A percentile compares a stretch with the other conserved stretches of the same genome.
Conservation (phyloP, 2,113 vertebrate species). For the Poeciliopsis prolifica region DNA sequence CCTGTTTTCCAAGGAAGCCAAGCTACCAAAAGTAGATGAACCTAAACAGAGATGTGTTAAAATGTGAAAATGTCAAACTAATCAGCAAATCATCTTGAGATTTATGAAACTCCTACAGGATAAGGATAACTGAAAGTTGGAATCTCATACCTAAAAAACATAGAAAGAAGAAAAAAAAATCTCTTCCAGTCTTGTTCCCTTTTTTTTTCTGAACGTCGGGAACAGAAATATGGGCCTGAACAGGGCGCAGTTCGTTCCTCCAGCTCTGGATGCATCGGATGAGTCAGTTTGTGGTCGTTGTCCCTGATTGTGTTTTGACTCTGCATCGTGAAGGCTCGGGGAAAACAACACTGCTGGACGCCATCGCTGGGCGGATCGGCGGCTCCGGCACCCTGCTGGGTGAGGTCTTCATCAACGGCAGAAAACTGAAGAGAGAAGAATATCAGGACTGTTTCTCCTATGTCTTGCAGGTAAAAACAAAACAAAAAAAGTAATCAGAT, state of each 20-base stretch:
- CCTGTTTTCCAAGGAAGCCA: not conserved
- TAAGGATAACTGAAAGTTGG: not conserved
- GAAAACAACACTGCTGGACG: constrained; percentile 93
- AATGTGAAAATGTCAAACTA: not conserved
- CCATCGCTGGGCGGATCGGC: constrained; percentile 88
- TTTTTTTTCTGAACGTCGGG: too few species aligned
- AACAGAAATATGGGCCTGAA: not conserved
- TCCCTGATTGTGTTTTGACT: not conserved
- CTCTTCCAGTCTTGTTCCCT: too few species aligned
- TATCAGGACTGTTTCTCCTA: constrained; percentile 96
- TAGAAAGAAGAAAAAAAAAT: not conserved
- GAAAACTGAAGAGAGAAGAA: constrained; percentile 82
- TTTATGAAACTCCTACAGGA: not conserved
- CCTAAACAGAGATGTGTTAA: not conserved
- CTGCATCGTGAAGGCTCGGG: constrained; percentile 84
- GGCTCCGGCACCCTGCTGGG: constrained; percentile 79
- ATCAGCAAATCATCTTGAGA: not conserved
- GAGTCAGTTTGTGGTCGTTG: not conserved
- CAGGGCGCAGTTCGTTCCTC: not conserved
- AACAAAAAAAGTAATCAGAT: not conserved
- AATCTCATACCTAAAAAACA: too few species aligned
- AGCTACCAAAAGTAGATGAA: not conserved
- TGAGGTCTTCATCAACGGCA: constrained; percentile 89
- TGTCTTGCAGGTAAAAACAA: constrained; percentile 86
- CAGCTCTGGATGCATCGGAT: not conserved